phyloP scores from a whole-genome alignment of 2,113 vertebrate genomes.

The Burhinus oedicnemus region DNA sequence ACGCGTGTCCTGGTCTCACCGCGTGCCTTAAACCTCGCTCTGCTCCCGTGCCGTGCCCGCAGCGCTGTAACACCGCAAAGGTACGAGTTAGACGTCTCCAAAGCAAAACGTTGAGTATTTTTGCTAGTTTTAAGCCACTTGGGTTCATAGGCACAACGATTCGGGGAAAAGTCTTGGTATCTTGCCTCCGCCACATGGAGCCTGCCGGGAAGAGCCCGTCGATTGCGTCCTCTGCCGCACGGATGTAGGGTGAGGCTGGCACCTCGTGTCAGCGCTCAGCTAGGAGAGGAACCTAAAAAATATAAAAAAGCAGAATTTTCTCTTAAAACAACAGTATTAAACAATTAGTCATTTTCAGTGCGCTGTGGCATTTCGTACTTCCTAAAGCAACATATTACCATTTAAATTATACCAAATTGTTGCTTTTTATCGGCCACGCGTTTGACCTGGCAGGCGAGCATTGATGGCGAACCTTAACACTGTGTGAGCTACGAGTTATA shows the following conservation, averaged over 20 bases:
- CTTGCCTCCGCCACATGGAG: neutral
- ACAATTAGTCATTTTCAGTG: neutral
- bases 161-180: neutral
- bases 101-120: neutral
- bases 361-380: neutral
- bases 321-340: neutral
- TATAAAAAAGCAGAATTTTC: neutral
- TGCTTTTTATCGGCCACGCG: neutral
- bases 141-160: neutral
- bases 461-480: neutral
- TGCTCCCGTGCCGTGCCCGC: neutral
- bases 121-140: neutral
- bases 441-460: neutral
- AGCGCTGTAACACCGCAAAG: neutral
- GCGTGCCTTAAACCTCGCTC: neutral
- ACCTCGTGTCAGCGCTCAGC: neutral
- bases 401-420: neutral
- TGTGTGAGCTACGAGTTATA: fast-evolving
- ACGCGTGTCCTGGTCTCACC: neutral
- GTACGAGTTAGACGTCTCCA: neutral
- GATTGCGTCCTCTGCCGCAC: neutral
- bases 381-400: fast-evolving
- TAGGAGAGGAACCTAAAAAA: neutral
- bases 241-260: neutral
- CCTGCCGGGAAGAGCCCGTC: neutral